Base-by-base conservation (phyloP, 23 tunicate species). In the Pegea sp. region DNA sequence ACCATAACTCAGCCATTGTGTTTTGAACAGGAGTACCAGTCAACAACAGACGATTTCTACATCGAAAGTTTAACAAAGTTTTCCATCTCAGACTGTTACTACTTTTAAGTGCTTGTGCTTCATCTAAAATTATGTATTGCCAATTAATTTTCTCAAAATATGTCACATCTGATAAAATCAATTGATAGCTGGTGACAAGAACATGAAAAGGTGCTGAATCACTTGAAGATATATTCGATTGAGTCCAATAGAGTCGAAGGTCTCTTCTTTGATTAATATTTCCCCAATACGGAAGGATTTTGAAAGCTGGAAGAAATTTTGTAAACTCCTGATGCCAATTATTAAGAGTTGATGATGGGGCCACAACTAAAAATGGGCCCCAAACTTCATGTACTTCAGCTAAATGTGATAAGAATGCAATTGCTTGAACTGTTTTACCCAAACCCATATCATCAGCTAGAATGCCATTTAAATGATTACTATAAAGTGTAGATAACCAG, bases 271-370 rank as follows among this genome's bases (percentile, higher is more conserved):
- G 76, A 3, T 66, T 26, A 13, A 76, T 67, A 18, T 63, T 77
- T 28, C 90, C 90, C 90, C 90, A 77, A 34, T 77, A 77, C 2
- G 90, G 90, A 32, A 77, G 57, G 19, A 77, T 62, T 59, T 77
- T 77, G 31, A 77, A 63, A 19, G 53, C 52, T 1, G 90, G 90
- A 0, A 77, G 43, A 49, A 77, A 77, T 34, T 66, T 57, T 5
- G 90, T 50, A 57, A 77, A 69, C 60, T 77, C 90, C 29, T 77
- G 90, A 58, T 77, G 90, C 90, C 90, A 77, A 54, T 77, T 77
- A 51, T 77, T 77, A 16, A 77, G 48, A 1, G 90, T 77, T 34
- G 90, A 77, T 1, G 90, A 76, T 2, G 90, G 90, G 22, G 90
- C 90, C 16, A 77, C 65, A 4, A 77, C 90, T 23, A 77, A 48